Percentiles rank a stretch among this genome's conserved stretches.
phyloP scores from a whole-genome alignment of 2,113 vertebrate genomes.

The Ictalurus punctatus region DNA sequence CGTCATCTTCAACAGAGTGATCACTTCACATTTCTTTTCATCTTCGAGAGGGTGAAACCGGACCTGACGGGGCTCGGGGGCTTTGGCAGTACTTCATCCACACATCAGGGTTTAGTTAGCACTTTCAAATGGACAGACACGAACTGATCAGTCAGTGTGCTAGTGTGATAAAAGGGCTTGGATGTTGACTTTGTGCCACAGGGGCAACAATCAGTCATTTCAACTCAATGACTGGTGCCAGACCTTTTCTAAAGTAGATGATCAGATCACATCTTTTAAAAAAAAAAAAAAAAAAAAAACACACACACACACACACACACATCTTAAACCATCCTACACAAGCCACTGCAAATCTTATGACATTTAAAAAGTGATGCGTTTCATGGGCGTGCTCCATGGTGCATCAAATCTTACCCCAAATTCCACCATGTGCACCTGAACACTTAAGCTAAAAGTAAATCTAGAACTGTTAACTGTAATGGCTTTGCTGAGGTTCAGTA shows the following conservation, averaged over 20 bases:
- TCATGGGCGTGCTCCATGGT: too few species aligned
- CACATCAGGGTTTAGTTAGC: slow-evolving; percentile 22
- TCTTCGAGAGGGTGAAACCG: slow-evolving; percentile 46
- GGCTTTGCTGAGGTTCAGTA: slow-evolving; percentile 37
- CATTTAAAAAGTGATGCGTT: background rate
- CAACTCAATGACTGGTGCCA: slow-evolving; percentile 3
- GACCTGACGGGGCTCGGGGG: slow-evolving; percentile 31
- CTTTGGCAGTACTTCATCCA: slow-evolving; percentile 22
- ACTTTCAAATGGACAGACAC: slow-evolving; percentile 28
- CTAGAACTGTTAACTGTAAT: slow-evolving; percentile 1
- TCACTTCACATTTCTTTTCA: slow-evolving; percentile 33
- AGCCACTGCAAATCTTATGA: background rate
- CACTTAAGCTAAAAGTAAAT: background rate
- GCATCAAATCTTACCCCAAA: background rate
- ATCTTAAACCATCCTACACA: slow-evolving; percentile 45
- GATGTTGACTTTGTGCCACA: background rate
- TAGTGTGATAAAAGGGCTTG: slow-evolving; percentile 13
- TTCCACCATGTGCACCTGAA: background rate
- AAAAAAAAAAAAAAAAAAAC: slow-evolving; percentile 1
- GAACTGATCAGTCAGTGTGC: slow-evolving; percentile 42
- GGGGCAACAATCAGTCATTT: background rate
- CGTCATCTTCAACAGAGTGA: slow-evolving; percentile 18
- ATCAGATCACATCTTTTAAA: background rate
- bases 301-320: too few species aligned
- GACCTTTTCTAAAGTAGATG: background rate